Evolutionary conservation across 2,113 vertebrate genomes (phyloP).

Genomic region (Rhea pennata): DNA sequence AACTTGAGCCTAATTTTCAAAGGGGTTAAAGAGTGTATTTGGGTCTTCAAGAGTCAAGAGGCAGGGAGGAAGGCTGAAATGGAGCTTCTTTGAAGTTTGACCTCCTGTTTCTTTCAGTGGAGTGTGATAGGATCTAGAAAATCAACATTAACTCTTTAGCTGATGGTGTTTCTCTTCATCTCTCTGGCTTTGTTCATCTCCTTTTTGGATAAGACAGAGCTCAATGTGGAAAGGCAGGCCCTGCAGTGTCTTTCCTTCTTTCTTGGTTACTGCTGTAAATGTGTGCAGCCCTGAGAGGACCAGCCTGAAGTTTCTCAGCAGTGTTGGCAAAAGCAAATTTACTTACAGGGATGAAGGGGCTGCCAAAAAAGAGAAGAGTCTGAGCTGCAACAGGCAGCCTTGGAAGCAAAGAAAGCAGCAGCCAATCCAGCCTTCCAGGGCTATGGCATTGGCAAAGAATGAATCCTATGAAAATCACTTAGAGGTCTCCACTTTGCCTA

Average conservation of each 20-base stretch:
- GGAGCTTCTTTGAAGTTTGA: neutral
- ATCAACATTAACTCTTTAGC: neutral
- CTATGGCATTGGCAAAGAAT: neutral
- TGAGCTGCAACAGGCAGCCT: neutral
- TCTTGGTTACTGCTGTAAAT: neutral
- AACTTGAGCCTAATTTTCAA: neutral
- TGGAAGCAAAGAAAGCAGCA: neutral
- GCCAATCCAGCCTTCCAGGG: neutral
- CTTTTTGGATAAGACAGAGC: neutral
- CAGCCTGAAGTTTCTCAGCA: neutral
- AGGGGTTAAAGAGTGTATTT: neutral
- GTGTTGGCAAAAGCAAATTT: neutral
- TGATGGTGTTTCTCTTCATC: neutral
- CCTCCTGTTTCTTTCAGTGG: neutral
- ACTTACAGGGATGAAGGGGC: neutral
- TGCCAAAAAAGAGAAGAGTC: neutral
- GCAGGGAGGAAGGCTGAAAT: neutral
- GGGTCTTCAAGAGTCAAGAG: neutral
- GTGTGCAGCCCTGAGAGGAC: neutral
- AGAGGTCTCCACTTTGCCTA: neutral
- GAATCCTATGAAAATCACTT: neutral
- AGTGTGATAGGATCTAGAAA: constrained; percentile 21
- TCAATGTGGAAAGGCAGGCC: constrained; percentile 46
- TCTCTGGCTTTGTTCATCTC: neutral
- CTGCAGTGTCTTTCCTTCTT: neutral